A percentile compares a stretch with the other conserved stretches of the same genome.
Conservation (phyloP, 2,797 vertebrate species). For the Anguilla pacifica region DNA sequence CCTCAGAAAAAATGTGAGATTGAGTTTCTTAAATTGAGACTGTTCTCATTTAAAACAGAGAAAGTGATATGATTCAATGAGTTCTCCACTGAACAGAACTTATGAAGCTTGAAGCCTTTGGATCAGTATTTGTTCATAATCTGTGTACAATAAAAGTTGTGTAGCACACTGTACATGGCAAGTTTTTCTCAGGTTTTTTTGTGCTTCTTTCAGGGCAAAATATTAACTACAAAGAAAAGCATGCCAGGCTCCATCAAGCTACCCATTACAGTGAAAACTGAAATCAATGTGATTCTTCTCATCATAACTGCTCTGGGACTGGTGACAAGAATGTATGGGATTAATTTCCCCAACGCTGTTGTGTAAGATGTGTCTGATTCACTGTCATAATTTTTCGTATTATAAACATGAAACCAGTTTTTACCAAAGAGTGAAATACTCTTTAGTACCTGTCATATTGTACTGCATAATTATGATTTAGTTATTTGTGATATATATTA, state of each 20-base stretch:
- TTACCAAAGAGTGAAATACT: no score
- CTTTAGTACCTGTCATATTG: no score
- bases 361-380: constrained; percentile 77
- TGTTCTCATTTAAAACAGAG: no score
- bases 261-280: constrained; percentile 74
- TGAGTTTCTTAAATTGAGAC: no score
- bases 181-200: background rate
- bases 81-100: no score
- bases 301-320: constrained; percentile 71
- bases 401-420: background rate
- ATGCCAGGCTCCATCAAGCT: constrained; percentile 75
- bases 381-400: background rate
- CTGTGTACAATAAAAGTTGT: background rate
- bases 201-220: background rate
- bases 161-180: background rate
- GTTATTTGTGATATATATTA: no score
- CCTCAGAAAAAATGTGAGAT: no score
- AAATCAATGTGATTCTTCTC: constrained; percentile 80
- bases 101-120: no score
- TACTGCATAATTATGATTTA: no score
- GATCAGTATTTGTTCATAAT: background rate
- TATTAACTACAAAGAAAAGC: constrained; percentile 6
- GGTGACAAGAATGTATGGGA: constrained; percentile 75
- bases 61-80: no score
- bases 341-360: constrained; percentile 80